Percentiles rank a stretch among this genome's conserved stretches.
Evolutionary conservation across 2,888 invertebrate genomes (phyloP).

Genomic region (Watsonalla cultraria): DNA sequence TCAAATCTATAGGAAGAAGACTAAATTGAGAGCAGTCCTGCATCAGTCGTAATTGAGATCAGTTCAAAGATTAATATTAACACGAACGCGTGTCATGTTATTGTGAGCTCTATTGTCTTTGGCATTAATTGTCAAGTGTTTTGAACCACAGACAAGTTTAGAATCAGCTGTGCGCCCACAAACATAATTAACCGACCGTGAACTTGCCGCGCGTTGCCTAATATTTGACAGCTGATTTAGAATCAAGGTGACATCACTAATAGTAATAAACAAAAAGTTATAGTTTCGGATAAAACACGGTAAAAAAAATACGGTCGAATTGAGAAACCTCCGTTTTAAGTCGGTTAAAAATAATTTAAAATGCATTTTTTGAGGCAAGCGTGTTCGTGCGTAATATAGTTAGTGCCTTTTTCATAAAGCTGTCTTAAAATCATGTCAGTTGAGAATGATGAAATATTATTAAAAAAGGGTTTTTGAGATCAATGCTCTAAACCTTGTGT

Average conservation of each 20-base stretch:
- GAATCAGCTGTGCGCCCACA: slow-evolving; percentile 38
- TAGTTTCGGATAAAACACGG: too few relatives aligned
- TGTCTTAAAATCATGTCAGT: too few relatives aligned
- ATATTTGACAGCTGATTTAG: slow-evolving; percentile 15
- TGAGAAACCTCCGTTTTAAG: too few relatives aligned
- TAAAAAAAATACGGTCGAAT: too few relatives aligned
- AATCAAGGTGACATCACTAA: not conserved
- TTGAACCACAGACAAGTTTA: slow-evolving; percentile 17
- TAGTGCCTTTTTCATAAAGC: too few relatives aligned
- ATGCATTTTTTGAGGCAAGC: too few relatives aligned
- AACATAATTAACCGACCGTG: slow-evolving; percentile 29
- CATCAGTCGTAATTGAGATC: slow-evolving; percentile 9
- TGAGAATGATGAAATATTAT: too few relatives aligned
- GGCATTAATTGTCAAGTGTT: slow-evolving; percentile 14
- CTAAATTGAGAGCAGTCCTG: slow-evolving; percentile 16
- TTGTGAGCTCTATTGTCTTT: slow-evolving; percentile 1
- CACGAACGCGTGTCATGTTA: slow-evolving; percentile 3
- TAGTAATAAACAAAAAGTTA: too few relatives aligned
- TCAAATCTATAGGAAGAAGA: slow-evolving; percentile 4
- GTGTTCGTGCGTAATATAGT: too few relatives aligned
- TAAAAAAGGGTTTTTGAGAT: too few relatives aligned
- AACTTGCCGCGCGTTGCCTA: slow-evolving; percentile 22
- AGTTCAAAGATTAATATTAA: slow-evolving; percentile 6
- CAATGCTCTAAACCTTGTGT: too few relatives aligned
- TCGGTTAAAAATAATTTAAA: too few relatives aligned